Evolutionary conservation across 2,888 invertebrate species (phyloP), one percentile per base, ranked within the genome.

Genomic region (Lathronympha strigana): DNA sequence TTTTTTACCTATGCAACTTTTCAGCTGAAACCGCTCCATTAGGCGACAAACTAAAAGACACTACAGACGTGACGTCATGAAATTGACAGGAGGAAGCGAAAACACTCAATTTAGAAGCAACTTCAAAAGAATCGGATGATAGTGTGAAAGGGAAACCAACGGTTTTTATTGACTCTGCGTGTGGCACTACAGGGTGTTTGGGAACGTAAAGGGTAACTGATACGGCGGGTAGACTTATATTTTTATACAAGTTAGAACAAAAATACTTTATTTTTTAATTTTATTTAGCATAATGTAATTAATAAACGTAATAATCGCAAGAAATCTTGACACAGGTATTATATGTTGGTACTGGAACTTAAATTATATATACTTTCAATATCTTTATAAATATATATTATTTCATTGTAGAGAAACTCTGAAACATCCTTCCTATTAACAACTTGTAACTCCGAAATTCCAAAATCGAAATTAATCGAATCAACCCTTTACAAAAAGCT

Each of bases 161-260:
- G 76, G 74, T 80, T 83, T 82, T 81, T 86, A 85, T 86, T 82
- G 83, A 80, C 79, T 78, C 74, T 71, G 76, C 79, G 82, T 82
- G 82, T 79, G 80, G 79, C 72, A 64, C 66, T 67, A 79, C 77
- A 77, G 76, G 78, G 74, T 78, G 81, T 71, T 61, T 63, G 50
- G 57, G 63, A 50, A 55, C 36, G 51, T 58, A 38, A 31, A 47
- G 36, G 15, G 55, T 53, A 47, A 62, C 57, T 21, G 63, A 67
- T 66, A 66, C 38, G 21, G 33, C 55, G 40, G 33, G 49, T 45
- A 51, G 63, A 45, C 23, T 23, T 58, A 53, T 60, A 40, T 31
- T 45, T 43, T 57, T 54, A 38, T 15, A 38, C 43, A 28, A 43
- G 43, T 17, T 55, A 28, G 17, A 1, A 0, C 11, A 4, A 28